A percentile compares a stretch with the other conserved stretches of the same genome.
Evolutionary conservation across 2,888 invertebrate species (phyloP).

Genomic region (Phortica magna): DNA sequence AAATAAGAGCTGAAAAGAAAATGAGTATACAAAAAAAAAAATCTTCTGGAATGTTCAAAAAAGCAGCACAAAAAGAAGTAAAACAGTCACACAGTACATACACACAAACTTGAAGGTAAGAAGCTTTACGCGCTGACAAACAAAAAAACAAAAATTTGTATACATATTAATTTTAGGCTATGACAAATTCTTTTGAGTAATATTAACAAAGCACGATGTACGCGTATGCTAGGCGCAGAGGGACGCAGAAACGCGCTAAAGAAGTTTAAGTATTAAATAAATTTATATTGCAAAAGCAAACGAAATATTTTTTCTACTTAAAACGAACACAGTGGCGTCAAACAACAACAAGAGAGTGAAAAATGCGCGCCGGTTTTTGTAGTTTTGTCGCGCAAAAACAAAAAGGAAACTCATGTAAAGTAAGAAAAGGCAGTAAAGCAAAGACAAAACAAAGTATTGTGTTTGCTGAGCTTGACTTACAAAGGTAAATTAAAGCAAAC

Average conservation of each 20-base stretch:
- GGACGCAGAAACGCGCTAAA: not conserved
- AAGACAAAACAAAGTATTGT: not conserved
- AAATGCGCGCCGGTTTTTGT: not conserved
- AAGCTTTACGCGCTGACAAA: not conserved
- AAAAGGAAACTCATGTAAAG: not conserved
- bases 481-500: too few species aligned
- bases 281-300: slow-evolving; percentile 47
- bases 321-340: not conserved
- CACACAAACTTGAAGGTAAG: too few species aligned
- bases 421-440: not conserved
- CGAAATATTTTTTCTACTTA: slow-evolving; percentile 9
- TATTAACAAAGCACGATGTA: slow-evolving; percentile 28
- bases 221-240: not conserved
- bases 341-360: slow-evolving; percentile 7
- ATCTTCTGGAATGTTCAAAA: slow-evolving; percentile 14
- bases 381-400: slow-evolving; percentile 13
- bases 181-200: slow-evolving; percentile 52
- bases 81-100: not conserved
- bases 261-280: not conserved
- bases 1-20: not conserved
- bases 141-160: slow-evolving; percentile 24
- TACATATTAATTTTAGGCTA: slow-evolving; percentile 58
- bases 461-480: too few species aligned
- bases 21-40: too few species aligned
- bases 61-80: not conserved